Conservation (phyloP, 2,113 vertebrate species). For the Axis porcinus region DNA sequence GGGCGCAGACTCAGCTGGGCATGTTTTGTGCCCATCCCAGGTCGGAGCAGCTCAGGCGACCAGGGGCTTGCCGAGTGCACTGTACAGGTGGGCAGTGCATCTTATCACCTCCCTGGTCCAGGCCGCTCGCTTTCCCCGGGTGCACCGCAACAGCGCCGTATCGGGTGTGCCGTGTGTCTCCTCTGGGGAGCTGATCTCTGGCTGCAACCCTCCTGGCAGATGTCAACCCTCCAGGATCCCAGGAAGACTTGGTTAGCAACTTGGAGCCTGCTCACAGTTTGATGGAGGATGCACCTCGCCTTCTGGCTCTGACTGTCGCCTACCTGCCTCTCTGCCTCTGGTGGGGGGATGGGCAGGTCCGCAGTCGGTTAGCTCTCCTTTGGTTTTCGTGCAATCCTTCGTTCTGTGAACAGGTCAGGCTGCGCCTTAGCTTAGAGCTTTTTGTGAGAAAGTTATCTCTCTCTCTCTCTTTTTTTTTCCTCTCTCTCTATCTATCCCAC, state of each 20-base stretch:
- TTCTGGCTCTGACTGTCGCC: neutral
- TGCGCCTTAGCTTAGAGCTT: neutral
- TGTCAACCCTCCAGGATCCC: neutral
- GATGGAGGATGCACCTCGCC: neutral
- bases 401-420: neutral
- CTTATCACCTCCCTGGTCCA: neutral
- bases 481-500: neutral
- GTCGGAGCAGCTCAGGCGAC: neutral
- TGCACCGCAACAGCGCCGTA: fast-evolving
- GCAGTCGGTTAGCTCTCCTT: neutral
- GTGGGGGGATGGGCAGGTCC: fast-evolving
- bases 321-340: neutral
- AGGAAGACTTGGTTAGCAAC: neutral
- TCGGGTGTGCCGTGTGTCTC: neutral
- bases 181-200: neutral
- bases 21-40: neutral
- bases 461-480: no score
- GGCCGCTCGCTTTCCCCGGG: neutral
- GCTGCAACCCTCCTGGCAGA: neutral
- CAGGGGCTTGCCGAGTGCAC: neutral
- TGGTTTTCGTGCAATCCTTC: neutral
- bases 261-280: neutral
- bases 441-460: neutral
- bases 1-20: neutral
- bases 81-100: neutral